These are phyloP conservation scores for Perccottus glenii DNA, from an alignment of 2,113 vertebrate species.

Conservation along the genomic window DNA sequence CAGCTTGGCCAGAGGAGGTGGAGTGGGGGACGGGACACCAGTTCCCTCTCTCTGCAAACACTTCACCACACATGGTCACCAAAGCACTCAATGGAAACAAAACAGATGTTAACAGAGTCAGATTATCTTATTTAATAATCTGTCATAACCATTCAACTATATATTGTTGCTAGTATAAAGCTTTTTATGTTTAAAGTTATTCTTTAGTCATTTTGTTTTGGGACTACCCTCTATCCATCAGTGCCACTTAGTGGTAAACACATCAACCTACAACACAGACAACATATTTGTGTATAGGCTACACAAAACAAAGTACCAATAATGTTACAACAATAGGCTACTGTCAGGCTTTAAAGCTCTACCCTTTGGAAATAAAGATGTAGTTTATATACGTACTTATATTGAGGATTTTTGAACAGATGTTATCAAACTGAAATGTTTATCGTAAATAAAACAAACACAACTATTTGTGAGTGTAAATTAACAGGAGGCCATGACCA, in stretches of 20 bases:
- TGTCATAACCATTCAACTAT: background rate
- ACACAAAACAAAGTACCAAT: too few relatives aligned
- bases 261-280: conserved; percentile 8
- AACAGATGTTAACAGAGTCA: background rate
- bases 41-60: conserved; percentile 41
- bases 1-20: conserved; percentile 63
- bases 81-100: background rate
- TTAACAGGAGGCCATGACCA: too few relatives aligned
- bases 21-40: conserved; percentile 38
- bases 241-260: conserved; percentile 66
- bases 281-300: too few relatives aligned
- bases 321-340: too few relatives aligned
- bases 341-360: too few relatives aligned
- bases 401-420: too few relatives aligned
- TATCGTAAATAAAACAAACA: too few relatives aligned
- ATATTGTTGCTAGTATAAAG: background rate
- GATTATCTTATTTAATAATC: background rate
- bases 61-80: conserved; percentile 10
- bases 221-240: conserved; percentile 34
- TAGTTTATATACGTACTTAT: too few relatives aligned
- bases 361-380: too few relatives aligned
- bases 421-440: too few relatives aligned
- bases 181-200: conserved; percentile 1
- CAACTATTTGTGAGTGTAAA: too few relatives aligned
- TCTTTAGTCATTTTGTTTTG: conserved; percentile 2